phyloP scores from a whole-genome alignment of 2,888 invertebrate genomes.

The Tipula vernalis region DNA sequence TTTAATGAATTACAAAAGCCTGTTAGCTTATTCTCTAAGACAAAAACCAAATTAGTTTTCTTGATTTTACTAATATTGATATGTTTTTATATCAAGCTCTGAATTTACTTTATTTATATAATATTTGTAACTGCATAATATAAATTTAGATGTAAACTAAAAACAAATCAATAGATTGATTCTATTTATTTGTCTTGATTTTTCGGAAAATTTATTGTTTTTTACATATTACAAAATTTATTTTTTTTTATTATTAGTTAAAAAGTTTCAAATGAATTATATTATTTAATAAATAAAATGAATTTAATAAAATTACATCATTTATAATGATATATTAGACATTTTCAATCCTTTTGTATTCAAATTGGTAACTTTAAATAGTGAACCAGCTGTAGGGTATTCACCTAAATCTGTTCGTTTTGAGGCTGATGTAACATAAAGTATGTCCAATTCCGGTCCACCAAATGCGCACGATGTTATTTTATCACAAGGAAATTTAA shows the following conservation, averaged over 20 bases:
- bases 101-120: not conserved
- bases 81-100: not conserved
- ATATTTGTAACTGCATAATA: not conserved
- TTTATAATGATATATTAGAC: conserved; percentile 19
- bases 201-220: not conserved
- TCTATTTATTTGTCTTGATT: not conserved
- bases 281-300: conserved; percentile 14
- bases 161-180: not conserved
- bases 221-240: not conserved
- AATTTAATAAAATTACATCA: not conserved
- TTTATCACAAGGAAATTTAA: conserved; percentile 51
- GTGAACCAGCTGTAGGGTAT: conserved; percentile 43
- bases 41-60: not conserved
- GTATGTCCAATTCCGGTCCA: conserved; percentile 47
- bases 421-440: conserved; percentile 56
- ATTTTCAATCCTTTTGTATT: conserved; percentile 40
- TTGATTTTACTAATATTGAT: not conserved
- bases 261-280: not conserved
- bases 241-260: not conserved
- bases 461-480: conserved; percentile 63
- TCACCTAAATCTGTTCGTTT: conserved; percentile 22
- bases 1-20: not conserved
- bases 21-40: not conserved
- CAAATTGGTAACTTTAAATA: conserved; percentile 46
- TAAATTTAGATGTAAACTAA: not conserved